Conservation (phyloP, 2,888 invertebrate species). For the Deilephila porcellus region DNA sequence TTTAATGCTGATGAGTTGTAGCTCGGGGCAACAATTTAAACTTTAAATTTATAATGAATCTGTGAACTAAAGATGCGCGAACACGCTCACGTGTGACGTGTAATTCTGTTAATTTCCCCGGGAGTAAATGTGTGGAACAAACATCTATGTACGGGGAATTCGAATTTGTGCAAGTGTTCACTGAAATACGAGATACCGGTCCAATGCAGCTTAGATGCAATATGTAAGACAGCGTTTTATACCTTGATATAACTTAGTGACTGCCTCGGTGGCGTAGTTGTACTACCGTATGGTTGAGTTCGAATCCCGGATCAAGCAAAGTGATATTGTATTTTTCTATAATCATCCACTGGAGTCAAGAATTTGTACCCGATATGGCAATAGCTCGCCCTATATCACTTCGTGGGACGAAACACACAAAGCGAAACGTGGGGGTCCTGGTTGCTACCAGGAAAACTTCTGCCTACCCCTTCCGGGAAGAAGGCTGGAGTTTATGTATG, state of each 20-base stretch:
- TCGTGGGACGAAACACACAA: no score
- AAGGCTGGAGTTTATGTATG: no score
- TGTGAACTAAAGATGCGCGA: constrained; percentile 64
- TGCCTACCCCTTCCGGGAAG: no score
- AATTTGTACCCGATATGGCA: no score
- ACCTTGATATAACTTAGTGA: no score
- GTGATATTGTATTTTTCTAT: no score
- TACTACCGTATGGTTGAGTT: no score
- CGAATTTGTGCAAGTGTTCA: constrained; percentile 37
- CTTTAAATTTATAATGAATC: constrained; percentile 74
- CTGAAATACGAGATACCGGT: constrained; percentile 7
- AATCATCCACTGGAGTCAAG: no score
- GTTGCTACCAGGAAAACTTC: neutral
- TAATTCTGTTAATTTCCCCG: constrained; percentile 54
- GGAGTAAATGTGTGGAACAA: constrained; percentile 47
- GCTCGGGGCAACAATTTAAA: constrained; percentile 72
- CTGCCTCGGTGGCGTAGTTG: no score
- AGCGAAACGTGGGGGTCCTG: no score
- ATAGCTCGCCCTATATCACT: no score
- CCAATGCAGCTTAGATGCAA: constrained; percentile 30
- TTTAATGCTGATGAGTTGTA: constrained; percentile 76
- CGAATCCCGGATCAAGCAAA: no score
- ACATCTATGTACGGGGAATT: constrained; percentile 45
- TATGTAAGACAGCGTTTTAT: neutral
- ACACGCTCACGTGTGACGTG: constrained; percentile 55